Base-by-base conservation (phyloP, 2,113 vertebrate genomes). In the Mystacornis crossleyi region DNA sequence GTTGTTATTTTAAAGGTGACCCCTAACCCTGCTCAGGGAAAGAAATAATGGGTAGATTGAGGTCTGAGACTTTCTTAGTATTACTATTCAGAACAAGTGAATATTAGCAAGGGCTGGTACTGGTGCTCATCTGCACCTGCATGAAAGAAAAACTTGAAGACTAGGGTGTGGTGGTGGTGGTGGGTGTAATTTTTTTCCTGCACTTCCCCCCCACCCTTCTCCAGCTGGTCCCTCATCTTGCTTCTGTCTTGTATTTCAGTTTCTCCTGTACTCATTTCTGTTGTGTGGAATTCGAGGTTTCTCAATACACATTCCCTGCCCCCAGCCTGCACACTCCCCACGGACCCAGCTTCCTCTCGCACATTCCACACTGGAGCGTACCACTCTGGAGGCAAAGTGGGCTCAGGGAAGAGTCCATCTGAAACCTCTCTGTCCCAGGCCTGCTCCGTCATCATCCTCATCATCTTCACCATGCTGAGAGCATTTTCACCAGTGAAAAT, bases 331-430 rank as follows among this genome's bases (percentile, higher is more conserved):
- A 10, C 71, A 7, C 92, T 96, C 96, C 97, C 86, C 79, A 93
- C 6, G 96, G 95, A 89, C 90, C 70, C 51, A 47, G 96, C 95
- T 97, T 98, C 98, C 97, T 96, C 93, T 98, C 38, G 18, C 97
- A 97, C 98, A 98, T 98, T 98, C 98, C 98, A 94, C 78, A 80
- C 48, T 15, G 31, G 94, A 97, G 86, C 95, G 1, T 90, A 96
- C 94, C 93, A 95, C 95, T 95, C 38, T 2, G 6, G 74, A 96
- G 91, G 94, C 89, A 89, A 40, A 89, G 74, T 86, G 91, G 95
- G 96, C 98, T 96, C 91, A 77, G 95, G 97, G 97, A 97, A 98
- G 98, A 96, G 93, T 95, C 97, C 95, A 98, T 91, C 85, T 13
- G 11, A 98, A 92, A 85, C 65, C 36, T 81, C 42, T 74, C 60